Conservation (phyloP, 2,113 vertebrate species). For the Circaetus cinerascens region DNA sequence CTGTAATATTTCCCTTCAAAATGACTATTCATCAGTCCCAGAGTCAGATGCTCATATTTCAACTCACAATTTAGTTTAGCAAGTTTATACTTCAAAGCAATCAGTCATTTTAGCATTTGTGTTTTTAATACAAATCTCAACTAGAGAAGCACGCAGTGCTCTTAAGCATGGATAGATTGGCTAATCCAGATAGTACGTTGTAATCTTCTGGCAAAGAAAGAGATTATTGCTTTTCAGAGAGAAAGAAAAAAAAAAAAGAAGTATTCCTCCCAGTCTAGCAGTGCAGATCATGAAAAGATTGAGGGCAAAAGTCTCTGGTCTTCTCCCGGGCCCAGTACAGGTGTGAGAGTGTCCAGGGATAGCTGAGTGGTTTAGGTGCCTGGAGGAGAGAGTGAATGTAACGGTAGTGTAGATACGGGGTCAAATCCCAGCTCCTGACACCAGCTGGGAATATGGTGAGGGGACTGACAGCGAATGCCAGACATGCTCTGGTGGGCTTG, state of each 20-base stretch:
- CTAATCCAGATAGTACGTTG: slow-evolving; percentile 44
- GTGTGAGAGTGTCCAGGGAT: background rate
- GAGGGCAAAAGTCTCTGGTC: background rate
- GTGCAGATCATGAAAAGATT: background rate
- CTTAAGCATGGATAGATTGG: background rate
- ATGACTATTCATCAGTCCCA: slow-evolving; percentile 47
- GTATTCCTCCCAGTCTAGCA: background rate
- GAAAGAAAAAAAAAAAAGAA: background rate
- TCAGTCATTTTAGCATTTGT: slow-evolving; percentile 52
- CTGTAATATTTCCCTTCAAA: slow-evolving; percentile 62
- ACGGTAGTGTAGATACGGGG: background rate
- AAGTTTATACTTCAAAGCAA: slow-evolving; percentile 55
- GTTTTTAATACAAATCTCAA: slow-evolving; percentile 27
- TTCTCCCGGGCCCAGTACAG: background rate
- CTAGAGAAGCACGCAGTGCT: background rate
- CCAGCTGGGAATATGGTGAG: background rate
- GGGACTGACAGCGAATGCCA: background rate
- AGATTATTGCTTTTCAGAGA: slow-evolving; percentile 2
- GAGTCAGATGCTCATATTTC: slow-evolving; percentile 57
- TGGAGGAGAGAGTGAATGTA: background rate
- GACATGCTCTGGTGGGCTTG: background rate
- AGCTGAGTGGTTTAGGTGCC: background rate
- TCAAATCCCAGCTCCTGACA: background rate
- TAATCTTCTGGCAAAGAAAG: slow-evolving; percentile 15
- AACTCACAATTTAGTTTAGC: slow-evolving; percentile 58